Conservation (phyloP, 2,888 invertebrate genomes). For the Papilio protenor region DNA sequence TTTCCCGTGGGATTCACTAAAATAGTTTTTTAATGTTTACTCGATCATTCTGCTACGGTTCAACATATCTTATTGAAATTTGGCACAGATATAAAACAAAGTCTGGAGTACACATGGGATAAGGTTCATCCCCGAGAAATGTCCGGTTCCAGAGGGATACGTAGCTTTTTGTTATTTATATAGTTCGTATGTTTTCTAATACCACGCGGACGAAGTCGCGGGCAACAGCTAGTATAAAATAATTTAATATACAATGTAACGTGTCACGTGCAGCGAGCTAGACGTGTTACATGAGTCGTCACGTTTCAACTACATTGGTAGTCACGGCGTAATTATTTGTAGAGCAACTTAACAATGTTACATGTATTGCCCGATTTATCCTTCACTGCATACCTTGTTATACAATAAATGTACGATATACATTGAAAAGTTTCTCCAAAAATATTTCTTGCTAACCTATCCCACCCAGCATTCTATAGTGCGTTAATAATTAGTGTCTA, state of each 20-base stretch:
- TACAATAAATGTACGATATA: background rate
- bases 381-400: background rate
- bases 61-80: too few relatives aligned
- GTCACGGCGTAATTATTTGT: constrained; percentile 25
- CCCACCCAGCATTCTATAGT: background rate
- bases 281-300: constrained; percentile 21
- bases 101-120: too few relatives aligned
- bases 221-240: too few relatives aligned
- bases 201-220: too few relatives aligned
- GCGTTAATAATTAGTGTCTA: background rate
- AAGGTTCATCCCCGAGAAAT: too few relatives aligned
- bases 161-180: too few relatives aligned
- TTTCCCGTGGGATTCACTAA: too few relatives aligned
- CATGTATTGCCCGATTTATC: background rate
- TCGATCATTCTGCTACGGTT: too few relatives aligned
- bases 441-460: background rate
- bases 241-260: constrained; percentile 3
- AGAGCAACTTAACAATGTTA: constrained; percentile 20
- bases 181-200: too few relatives aligned
- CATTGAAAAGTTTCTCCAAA: background rate
- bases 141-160: too few relatives aligned
- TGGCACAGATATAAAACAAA: too few relatives aligned
- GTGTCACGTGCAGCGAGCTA: constrained; percentile 5
- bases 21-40: too few relatives aligned
- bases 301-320: constrained; percentile 6